phyloP scores from a whole-genome alignment of 2,113 vertebrate genomes.

The Phainopepla nitens region DNA sequence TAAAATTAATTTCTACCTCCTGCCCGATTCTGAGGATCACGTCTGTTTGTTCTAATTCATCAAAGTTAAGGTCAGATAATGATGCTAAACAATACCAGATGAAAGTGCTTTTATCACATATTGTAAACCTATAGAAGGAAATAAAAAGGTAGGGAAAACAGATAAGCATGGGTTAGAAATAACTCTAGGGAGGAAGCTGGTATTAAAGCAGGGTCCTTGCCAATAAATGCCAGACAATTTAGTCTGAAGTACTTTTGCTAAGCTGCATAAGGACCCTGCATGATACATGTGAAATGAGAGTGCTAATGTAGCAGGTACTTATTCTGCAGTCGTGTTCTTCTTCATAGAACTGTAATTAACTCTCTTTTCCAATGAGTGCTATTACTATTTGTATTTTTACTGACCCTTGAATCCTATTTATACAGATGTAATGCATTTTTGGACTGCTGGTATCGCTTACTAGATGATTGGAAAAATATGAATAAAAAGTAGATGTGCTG shows the following conservation, averaged over 20 bases:
- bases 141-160: background rate
- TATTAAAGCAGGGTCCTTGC: background rate
- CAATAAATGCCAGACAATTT: background rate
- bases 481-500: background rate
- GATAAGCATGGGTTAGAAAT: background rate
- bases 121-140: background rate
- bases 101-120: background rate
- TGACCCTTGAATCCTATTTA: background rate
- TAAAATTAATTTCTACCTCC: background rate
- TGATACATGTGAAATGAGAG: background rate
- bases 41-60: background rate
- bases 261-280: background rate
- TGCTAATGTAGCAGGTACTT: constrained; percentile 1
- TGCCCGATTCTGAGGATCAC: background rate
- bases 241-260: background rate
- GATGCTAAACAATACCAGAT: background rate
- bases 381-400: background rate
- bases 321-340: background rate
- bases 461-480: background rate
- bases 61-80: background rate
- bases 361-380: background rate
- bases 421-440: background rate
- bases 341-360: background rate
- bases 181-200: background rate
- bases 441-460: background rate